Percentiles rank a stretch among this genome's conserved stretches.
These are phyloP conservation scores for Dascillus cervinus DNA, from an alignment of 2,888 invertebrate genomes.

Conservation along the genomic window DNA sequence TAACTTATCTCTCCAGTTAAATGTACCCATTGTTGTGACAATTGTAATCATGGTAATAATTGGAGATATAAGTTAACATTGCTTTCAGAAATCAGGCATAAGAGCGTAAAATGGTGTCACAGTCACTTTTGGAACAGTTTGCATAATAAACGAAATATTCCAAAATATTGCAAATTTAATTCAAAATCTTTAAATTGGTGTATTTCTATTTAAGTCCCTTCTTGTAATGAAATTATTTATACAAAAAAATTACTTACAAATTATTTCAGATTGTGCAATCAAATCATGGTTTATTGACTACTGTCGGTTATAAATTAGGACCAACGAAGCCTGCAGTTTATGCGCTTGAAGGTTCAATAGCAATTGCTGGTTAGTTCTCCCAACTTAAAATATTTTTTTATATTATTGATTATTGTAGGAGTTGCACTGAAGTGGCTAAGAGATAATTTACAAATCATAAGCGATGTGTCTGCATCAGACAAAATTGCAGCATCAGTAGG, in stretches of 20 bases:
- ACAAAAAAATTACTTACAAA: neutral
- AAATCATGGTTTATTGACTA: conserved; percentile 76
- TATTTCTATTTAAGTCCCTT: neutral
- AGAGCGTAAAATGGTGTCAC: too few species aligned
- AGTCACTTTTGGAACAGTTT: too few species aligned
- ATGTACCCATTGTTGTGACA: too few species aligned
- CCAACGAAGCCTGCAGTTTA: conserved; percentile 66
- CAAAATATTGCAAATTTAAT: too few species aligned
- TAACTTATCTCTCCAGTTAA: too few species aligned
- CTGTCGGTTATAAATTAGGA: conserved; percentile 88
- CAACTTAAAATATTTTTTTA: too few species aligned
- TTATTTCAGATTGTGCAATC: conserved; percentile 13
- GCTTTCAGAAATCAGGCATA: too few species aligned
- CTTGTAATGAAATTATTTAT: neutral
- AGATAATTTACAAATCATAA: conserved; percentile 73
- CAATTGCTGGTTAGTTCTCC: conserved; percentile 54
- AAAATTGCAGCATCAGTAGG: conserved; percentile 53
- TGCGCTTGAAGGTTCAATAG: conserved; percentile 86
- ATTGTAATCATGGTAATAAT: too few species aligned
- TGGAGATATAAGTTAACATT: too few species aligned
- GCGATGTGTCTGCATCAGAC: conserved; percentile 59
- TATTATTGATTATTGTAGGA: conserved; percentile 39
- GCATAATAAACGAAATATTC: too few species aligned
- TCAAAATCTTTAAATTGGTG: neutral
- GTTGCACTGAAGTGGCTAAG: conserved; percentile 85